Base-by-base conservation (phyloP, 2,113 vertebrate species). In the Falco punctatus region DNA sequence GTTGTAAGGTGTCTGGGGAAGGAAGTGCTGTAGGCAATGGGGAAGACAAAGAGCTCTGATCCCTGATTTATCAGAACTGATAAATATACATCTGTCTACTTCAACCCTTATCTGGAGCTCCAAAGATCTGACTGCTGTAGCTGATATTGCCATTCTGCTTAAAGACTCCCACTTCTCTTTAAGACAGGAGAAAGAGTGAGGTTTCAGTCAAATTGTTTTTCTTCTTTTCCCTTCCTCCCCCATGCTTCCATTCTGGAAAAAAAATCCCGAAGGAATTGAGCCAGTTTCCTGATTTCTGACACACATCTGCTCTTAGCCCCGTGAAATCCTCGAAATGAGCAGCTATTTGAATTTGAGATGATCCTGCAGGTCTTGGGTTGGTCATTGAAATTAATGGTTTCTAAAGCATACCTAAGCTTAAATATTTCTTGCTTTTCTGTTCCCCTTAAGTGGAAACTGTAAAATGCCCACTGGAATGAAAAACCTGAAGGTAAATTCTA, bases 271-370 rank as follows among this genome's bases (percentile, higher is more conserved):
- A 85, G 73, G 90, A 94, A 57, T 61, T 38, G 33, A 91, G 78
- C 48, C 70, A 85, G 90, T 95, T 96, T 95, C 90, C 94, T 93
- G 91, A 61, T 96, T 96, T 95, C 93, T 95, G 81, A 92, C 87
- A 91, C 57, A 32, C 91, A 96, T 96, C 96, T 96, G 91, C 90
- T 96, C 70, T 85, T 93, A 95, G 90, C 94, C 30, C 90, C 6
- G 11, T 96, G 93, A 97, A 96, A 96, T 96, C 93, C 94, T 97
- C 73, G 91, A 96, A 93, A 91, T 94, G 93, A 95, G 61, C 74
- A 92, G 65, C 93, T 95, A 81, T 91, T 86, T 94, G 91, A 96
- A 97, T 95, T 82, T 91, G 94, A 96, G 95, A 92, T 89, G 81
- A 94, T 95, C 96, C 89, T 96, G 84, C 87, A 96, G 78, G 90